Base-by-base conservation (phyloP, 2,113 vertebrate genomes). In the Etheostoma cragini region DNA sequence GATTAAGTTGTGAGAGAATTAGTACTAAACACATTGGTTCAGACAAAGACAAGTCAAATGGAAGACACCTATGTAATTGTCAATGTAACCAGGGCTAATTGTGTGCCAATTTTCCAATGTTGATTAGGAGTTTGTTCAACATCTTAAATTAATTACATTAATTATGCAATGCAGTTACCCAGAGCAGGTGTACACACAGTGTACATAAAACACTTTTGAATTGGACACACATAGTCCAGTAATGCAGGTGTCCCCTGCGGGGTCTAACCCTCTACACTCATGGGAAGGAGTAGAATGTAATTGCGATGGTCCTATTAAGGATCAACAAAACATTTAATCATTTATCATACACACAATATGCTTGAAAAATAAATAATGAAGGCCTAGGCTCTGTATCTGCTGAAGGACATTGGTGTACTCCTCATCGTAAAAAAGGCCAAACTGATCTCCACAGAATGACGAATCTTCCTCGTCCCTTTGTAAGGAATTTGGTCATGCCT, bases 401-500 rank as follows among this genome's bases (percentile, higher is more conserved):
- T 45, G 67, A 33, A 53, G 72, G 64, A 74, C 72, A 46, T 1
- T 4, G 6, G 1, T 50, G 7, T 8, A 49, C n/a, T 54, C 52
- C 1, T 49, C 50, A 35, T 24, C 53, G 69, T 66, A 78, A 72
- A 67, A 45, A 67, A 35, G 64, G 47, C 54, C 76, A 50, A 19
- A 66, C 45, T 35, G 63, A 26, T 70, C 65, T 50, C 58, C 63
- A 26, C 61, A 61, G 68, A 42, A 53, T 30, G 14, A 76, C 38
- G 22, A 42, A 52, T 54, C 50, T 30, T 85, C 72, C 56, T 62
- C 22, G 54, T 67, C 56, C 47, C 17, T 58, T 65, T 75, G 81
- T 80, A 82, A 75, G 65, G 75, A 83, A 57, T 86, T 73, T 88
- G 78, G 46, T 75, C 77, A 75, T 46, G 63, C 62, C 71, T 72